Evolutionary conservation across 1,140 invertebrate species (phyloP), one percentile per base, ranked within the genome.

Genomic region (Hyphantria cunea): DNA sequence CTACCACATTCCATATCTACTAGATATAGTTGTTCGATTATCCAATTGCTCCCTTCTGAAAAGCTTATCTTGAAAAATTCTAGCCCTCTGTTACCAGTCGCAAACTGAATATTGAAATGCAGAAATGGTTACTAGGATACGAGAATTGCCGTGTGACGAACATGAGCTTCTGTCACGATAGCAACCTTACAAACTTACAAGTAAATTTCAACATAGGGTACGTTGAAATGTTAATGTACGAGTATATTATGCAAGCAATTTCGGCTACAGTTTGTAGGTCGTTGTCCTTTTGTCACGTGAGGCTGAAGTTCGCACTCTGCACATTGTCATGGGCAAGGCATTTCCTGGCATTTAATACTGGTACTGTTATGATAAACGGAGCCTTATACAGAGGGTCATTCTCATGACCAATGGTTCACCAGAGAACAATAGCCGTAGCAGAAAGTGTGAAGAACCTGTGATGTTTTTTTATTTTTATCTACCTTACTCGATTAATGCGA

Each of bases 71-170:
- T 25, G 17, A 25, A 25, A 56, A 56, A 56, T 45, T 31, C 45
- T 56, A 31, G 6, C 11, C 17, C 10, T n/a, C n/a, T 39, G 14
- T 37, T 41, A 42, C 9, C 49, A 54, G 15, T 31, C 9, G 41
- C 39, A 64, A 62, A 59, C 53, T 45, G 80, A 25, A 77, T 89
- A 86, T 89, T 89, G 86, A 89, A 89, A 77, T 86, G 72, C 84
- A 72, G 73, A 72, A 76, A 66, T 65, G 72, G 86, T 89, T 82
- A 83, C 86, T 89, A 86, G 79, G 86, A 76, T 84, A 89, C 86
- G 76, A 54, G 66, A 31, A 67, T 60, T 70, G 59, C 63, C 67
- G 68, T 72, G 72, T 69, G 71, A 68, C 32, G 25, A 58, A 45
- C 65, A 72, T 74, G 61, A 61, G 41, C 25, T 50, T 56, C 52